A percentile compares a stretch with the other conserved stretches of the same genome.
Evolutionary conservation across 2,797 vertebrate species (phyloP).

Genomic region (Paguma larvata): DNA sequence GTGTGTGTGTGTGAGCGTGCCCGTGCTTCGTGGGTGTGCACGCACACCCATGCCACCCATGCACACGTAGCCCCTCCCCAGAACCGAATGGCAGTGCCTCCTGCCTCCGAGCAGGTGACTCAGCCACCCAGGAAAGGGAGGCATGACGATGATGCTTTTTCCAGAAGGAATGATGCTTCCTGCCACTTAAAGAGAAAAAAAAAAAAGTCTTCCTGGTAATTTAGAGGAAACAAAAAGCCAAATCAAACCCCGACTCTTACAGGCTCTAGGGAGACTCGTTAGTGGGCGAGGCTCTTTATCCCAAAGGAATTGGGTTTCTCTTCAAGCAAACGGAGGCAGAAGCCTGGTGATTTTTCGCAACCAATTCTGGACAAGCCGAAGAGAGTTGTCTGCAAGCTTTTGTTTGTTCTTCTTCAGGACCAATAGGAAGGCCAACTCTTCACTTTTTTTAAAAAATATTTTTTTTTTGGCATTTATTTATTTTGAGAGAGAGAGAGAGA

Average conservation of each 20-base stretch:
- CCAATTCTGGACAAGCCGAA: slow-evolving; percentile 6
- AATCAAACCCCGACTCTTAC: slow-evolving; percentile 39
- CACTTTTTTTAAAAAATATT: too few species aligned
- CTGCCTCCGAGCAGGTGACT: not conserved
- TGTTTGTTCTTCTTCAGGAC: not conserved
- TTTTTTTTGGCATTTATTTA: too few species aligned
- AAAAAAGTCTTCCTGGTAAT: slow-evolving; percentile 12
- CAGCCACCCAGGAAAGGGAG: not conserved
- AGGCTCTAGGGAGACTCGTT: slow-evolving; percentile 74
- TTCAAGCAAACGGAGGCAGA: slow-evolving; percentile 69
- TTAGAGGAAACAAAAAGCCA: slow-evolving; percentile 32
- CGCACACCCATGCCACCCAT: not conserved
- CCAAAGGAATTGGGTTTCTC: slow-evolving; percentile 78
- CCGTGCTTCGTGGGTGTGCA: not conserved
- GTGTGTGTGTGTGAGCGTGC: not conserved
- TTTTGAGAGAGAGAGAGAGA: too few species aligned
- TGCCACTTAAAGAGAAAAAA: not conserved
- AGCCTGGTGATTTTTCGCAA: slow-evolving; percentile 65
- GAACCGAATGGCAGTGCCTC: not conserved
- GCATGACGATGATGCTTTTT: not conserved
- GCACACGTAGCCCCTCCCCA: not conserved
- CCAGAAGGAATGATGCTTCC: slow-evolving; percentile 4
- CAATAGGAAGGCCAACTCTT: not conserved
- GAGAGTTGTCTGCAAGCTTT: slow-evolving; percentile 47
- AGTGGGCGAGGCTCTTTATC: slow-evolving; percentile 75